Evolutionary conservation across 2,888 invertebrate species (phyloP), one percentile per base, ranked within the genome.

Genomic region (Acleris laterana): DNA sequence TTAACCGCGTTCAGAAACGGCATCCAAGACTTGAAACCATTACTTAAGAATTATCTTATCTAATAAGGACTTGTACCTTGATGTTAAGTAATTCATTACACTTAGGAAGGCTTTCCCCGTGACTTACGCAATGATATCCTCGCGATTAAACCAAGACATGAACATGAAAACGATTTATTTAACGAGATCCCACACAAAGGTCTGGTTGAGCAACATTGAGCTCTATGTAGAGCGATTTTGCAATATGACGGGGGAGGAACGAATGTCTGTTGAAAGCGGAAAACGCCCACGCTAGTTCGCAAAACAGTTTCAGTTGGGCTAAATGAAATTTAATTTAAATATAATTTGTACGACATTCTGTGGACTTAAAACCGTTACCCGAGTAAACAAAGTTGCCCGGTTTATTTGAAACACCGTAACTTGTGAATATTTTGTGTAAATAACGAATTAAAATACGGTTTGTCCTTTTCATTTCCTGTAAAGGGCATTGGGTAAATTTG

Each of bases 121-220:
- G 63, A 68, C 63, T 63, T 68, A 63, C 68, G 55, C 60, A 63
- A 60, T 57, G 55, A 63, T 63, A 63, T 63, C 57, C 60, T 22
- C 42, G 44, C 61, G 46, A 57, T 60, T 61, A 62, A 63, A 61
- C 61, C 63, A 63, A 63, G 63, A 63, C 58, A 61, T 57, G 52
- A 67, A 62, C 67, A 62, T 62, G 55, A 64, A 51, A 69, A 55
- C 64, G 69, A 69, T 69, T 69, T 67, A 67, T 70, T 65, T 63
- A 70, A 70, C 68, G 65, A 68, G 63, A 51, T 57, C 22, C 66
- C 44, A 66, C 63, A 65, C 66, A 68, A 70, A 66, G 66, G 68
- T 58, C 68, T 62, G 61, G 70, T 66, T 63, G 62, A 65, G 58
- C 66, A 68, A 70, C 65, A 63, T 66, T 68, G 65, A 62, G 68